Evolutionary conservation across 2,888 invertebrate species (phyloP), one percentile per base, ranked within the genome.

Genomic region (Glaucopsyche alexis): DNA sequence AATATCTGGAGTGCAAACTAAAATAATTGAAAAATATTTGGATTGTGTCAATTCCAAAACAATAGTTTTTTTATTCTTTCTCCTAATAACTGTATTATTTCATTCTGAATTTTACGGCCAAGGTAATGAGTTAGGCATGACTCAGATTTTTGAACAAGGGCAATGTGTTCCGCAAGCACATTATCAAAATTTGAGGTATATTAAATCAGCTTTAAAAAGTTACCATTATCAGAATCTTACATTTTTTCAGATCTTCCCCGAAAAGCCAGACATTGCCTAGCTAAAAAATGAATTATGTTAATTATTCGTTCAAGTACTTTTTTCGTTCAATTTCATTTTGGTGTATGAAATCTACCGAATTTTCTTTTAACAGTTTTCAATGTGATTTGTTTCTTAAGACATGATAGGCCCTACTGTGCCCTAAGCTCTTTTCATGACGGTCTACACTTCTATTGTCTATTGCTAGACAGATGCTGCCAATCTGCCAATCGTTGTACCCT

Each of bases 221-320:
- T 73, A 64, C 70, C 73, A 72, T 71, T 69, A 69, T n/a, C n/a
- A n/a, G n/a, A n/a, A n/a, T n/a, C n/a, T n/a, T n/a, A n/a, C n/a
- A n/a, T n/a, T n/a, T n/a, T n/a, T n/a, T 69, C 38, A 29, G 19
- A 16, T 64, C 16, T 64, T n/a, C 64, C 64, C 7, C 64, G 19
- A n/a, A 64, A 64, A 16, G 19, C 29, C 49, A 75, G 72, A 75
- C 73, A 69, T 73, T 29, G 71, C 72, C n/a, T n/a, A n/a, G n/a
- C n/a, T n/a, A n/a, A n/a, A n/a, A n/a, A n/a, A n/a, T n/a, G n/a
- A n/a, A n/a, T 72, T 70, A 74, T 74, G 65, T 74, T 73, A 42
- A 74, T 73, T 72, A 75, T 73, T 74, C 74, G 71, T 74, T 74
- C 74, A 7, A 74, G 66, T 14, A 75, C 71, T 71, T 74, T 73